phyloP scores from a whole-genome alignment of 2,888 invertebrate species.

The Lymantria monacha region DNA sequence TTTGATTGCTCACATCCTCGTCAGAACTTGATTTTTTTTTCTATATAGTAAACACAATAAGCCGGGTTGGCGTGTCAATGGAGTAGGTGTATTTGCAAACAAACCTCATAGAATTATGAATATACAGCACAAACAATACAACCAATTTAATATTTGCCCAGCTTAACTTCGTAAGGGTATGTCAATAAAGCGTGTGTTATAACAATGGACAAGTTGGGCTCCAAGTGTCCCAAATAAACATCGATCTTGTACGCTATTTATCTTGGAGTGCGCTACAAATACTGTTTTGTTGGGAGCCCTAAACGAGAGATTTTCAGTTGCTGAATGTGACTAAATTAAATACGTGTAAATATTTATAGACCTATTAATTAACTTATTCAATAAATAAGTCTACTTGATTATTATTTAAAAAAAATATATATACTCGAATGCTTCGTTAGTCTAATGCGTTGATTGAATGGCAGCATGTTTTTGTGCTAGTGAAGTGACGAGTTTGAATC shows the following conservation, averaged over 20 bases:
- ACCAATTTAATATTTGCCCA: conserved; percentile 64
- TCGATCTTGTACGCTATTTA: conserved; percentile 62
- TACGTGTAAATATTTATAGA: no score
- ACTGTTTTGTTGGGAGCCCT: conserved; percentile 30
- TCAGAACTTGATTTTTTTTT: background rate
- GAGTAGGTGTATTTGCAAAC: conserved; percentile 22
- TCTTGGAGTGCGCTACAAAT: conserved; percentile 52
- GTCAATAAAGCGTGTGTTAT: conserved; percentile 52
- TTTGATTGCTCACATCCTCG: background rate
- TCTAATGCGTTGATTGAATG: no score
- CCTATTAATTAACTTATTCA: no score
- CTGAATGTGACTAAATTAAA: background rate
- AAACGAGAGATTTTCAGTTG: conserved; percentile 20
- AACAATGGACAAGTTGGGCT: conserved; percentile 51
- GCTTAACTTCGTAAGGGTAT: conserved; percentile 53
- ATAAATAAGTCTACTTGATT: no score
- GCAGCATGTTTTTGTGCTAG: no score
- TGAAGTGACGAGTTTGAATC: no score
- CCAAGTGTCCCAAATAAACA: conserved; percentile 67
- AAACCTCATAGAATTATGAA: conserved; percentile 19
- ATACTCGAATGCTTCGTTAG: no score
- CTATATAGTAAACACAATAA: background rate
- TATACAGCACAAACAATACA: conserved; percentile 40
- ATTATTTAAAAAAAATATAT: no score
- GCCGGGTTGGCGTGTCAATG: background rate